Evolutionary conservation across 2,888 invertebrate species (phyloP), one percentile per base, ranked within the genome.

Genomic region (Laspeyria flexula): DNA sequence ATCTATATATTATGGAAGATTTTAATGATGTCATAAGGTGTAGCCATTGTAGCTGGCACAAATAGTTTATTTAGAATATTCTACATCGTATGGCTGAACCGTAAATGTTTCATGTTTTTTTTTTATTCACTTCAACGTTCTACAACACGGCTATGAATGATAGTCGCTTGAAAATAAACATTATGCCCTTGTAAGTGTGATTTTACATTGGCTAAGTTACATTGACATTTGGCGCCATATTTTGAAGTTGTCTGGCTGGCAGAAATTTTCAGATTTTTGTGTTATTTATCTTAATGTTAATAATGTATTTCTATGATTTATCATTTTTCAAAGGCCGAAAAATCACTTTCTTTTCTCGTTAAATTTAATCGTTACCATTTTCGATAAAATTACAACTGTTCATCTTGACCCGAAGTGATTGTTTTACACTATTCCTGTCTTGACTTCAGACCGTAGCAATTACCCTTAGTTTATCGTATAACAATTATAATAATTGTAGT

Each of bases 311-410:
- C 41, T 60, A 58, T 57, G 54, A 53, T 59, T 55, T 55, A 51
- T 41, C 21, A 55, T 70, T 73, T 72, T 65, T 61, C 61, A 72
- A 78, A 81, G 77, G 80, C 77, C 79, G 68, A 77, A 76, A 73
- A 71, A 72, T 77, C 73, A 76, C 71, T 65, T 65, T 29, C 43
- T 69, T 51, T 62, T 62, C 43, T 70, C 59, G 56, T 59, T 67
- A 48, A 65, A 65, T 73, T 71, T 69, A 54, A 63, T 74, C 73
- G 73, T 72, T 77, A 59, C 65, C 71, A 73, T 65, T 55, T 77
- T 77, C 75, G 73, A 66, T 76, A 63, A 40, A 59, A 55, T 33
- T 53, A 42, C 45, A 51, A 44, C 57, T 57, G 53, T 70, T 49
- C 57, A 47, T 35, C 43, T 52, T 45, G 23, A 38, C 40, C 30